Base-by-base conservation (phyloP, 2,888 invertebrate genomes). In the Willowsia nigromaculata region DNA sequence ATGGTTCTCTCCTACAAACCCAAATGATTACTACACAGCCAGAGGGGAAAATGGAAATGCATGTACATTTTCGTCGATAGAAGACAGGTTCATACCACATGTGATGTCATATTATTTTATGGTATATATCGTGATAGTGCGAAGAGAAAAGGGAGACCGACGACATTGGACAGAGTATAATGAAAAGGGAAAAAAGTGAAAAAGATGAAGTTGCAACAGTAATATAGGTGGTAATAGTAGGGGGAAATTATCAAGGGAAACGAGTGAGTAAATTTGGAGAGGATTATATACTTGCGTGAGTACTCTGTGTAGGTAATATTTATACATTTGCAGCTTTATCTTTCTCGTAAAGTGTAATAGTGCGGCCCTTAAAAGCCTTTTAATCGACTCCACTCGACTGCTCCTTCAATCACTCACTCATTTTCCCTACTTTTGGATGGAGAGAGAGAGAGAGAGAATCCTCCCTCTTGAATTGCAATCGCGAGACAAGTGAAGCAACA, bases 341-440 rank as follows among this genome's bases (percentile, higher is more conserved):
- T 88, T 59, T 80, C 13, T 53, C n/a, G 25, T 33, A 40, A 65
- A 78, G 88, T 88, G 83, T 88, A 88, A 88, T 88, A 88, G 74
- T 88, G 76, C 62, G 83, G 76, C 62, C 76, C 88, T 88, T 88
- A 84, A 88, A 83, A 88, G 78, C 84, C 88, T 88, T 88, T 88
- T 88, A 88, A 88, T 88, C 88, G 88, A 88, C 88, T 88, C 84
- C 65, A 84, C 84, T 88, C 88, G 22, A 84, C 53, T 88, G 88
- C 78, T 88, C 65, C 76, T 56, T 88, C 84, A 84, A 83, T 88
- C 83, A 74, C 87, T 82, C 82, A 30, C 81, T 82, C 82, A 81
- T 56, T 59, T 78, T 65, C 33, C 47, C 40, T 71, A 56, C 11
- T 33, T 68, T 18, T 27, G 30, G 4, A 18, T 37, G 18, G 62